Evolutionary conservation across 2,797 vertebrate species (phyloP).

Genomic region (Glossophaga mutica): DNA sequence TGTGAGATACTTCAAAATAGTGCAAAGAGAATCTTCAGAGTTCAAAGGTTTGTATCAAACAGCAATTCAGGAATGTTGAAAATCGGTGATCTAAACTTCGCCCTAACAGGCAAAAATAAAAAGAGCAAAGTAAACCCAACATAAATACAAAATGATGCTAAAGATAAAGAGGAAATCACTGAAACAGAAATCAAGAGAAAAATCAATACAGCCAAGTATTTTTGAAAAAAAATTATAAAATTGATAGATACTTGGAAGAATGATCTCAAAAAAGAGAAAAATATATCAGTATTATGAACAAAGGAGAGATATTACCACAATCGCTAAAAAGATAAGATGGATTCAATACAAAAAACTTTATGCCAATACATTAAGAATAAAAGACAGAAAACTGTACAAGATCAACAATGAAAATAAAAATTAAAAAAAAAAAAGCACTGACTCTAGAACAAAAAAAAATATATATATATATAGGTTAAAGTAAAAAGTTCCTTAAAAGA

Average conservation of each 20-base stretch:
- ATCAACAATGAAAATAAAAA: no score
- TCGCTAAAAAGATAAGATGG: neutral
- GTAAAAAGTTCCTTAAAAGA: neutral
- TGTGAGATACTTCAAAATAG: neutral
- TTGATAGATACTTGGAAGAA: neutral
- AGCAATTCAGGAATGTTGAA: neutral
- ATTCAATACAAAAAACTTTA: neutral
- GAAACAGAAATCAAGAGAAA: neutral
- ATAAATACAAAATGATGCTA: no score
- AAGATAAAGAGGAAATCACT: neutral
- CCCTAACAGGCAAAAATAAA: no score
- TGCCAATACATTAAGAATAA: neutral
- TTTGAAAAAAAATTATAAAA: neutral
- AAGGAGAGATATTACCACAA: neutral
- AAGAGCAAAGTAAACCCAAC: no score
- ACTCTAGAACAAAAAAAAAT: no score
- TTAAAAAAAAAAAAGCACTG: no score
- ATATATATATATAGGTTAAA: neutral
- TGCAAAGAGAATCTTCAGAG: neutral
- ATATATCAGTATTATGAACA: neutral
- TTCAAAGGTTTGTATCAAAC: neutral
- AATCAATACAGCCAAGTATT: neutral
- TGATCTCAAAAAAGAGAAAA: neutral
- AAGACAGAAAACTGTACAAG: no score
- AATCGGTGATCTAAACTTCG: neutral